Evolutionary conservation across 2,888 invertebrate species (phyloP), one percentile per base, ranked within the genome.

Genomic region (Drosophila stalkeri): DNA sequence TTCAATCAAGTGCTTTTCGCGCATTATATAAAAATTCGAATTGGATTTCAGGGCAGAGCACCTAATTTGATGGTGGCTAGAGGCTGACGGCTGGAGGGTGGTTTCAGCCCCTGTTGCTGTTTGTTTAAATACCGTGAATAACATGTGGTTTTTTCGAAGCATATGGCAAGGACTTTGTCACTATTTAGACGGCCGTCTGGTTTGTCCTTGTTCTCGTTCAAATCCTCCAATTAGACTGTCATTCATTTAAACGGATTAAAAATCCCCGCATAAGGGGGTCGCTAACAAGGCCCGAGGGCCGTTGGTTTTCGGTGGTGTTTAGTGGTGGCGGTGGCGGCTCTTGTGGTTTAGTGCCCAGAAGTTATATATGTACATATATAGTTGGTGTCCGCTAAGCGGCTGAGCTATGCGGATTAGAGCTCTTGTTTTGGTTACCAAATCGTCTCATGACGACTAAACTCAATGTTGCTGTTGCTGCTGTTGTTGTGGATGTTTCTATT

Each of bases 81-180:
- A 79, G 91, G 79, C 81, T 80, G 52, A 80, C 27, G 23, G 23
- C 23, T 23, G 23, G 74, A 79, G 91, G 79, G 84, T 80, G 52
- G 80, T 73, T 80, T 61, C 59, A 72, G 75, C 55, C 74, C 77
- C 76, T 89, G 91, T 88, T 47, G 51, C 51, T 87, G 85, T 86
- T 86, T 92, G 92, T 88, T 92, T 92, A 92, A 92, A 92, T 88
- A 91, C 91, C 92, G 92, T 92, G 91, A 90, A 92, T 93, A 92
- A 92, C 92, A 93, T 92, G 92, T 92, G 92, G 92, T 93, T 92
- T 92, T 92, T 93, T 90, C 91, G 69, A 82, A 92, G 84, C 92
- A 92, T 92, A 92, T 92, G 92, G 92, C 92, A 91, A 87, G 87
- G 82, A 91, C 92, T 91, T 92, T 92, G 91, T 89, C 81, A 91